Percentiles rank a stretch among this genome's conserved stretches.
phyloP scores from a whole-genome alignment of 2,797 vertebrate species.

The Mormyrus proboscirostris region DNA sequence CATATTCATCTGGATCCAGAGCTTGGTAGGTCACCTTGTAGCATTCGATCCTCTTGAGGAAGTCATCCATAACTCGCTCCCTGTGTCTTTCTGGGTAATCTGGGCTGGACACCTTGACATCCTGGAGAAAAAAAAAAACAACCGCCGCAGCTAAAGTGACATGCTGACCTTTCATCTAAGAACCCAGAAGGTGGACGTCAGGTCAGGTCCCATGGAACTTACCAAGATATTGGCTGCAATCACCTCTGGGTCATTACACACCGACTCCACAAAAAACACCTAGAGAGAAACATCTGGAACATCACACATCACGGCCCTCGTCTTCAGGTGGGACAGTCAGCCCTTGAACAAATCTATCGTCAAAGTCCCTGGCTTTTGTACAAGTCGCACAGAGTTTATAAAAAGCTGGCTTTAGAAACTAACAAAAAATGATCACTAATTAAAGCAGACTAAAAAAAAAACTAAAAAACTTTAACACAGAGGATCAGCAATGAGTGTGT shows the following conservation, averaged over 20 bases:
- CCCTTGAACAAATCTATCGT: background rate
- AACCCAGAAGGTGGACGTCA: background rate
- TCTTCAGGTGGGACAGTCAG: background rate
- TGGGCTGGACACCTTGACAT: slow-evolving; percentile 95
- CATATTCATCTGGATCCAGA: slow-evolving; percentile 79
- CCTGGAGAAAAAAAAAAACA: slow-evolving; percentile 53
- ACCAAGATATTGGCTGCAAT: slow-evolving; percentile 97
- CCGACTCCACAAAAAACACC: slow-evolving; percentile 97
- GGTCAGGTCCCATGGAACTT: slow-evolving; percentile 39
- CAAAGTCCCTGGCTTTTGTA: background rate
- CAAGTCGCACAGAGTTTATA: background rate
- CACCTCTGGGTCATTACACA: slow-evolving; percentile 93
- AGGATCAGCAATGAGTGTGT: background rate
- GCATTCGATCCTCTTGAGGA: slow-evolving; percentile 93
- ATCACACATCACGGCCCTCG: background rate
- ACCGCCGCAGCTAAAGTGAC: background rate
- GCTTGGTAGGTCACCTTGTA: slow-evolving; percentile 95
- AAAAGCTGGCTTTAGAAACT: background rate
- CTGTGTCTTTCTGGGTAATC: slow-evolving; percentile 89
- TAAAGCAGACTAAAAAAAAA: background rate
- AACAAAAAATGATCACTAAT: background rate
- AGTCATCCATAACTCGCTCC: slow-evolving; percentile 96
- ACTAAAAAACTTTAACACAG: background rate
- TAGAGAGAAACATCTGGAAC: slow-evolving; percentile 38
- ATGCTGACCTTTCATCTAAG: background rate